Conservation (phyloP, 1,140 invertebrate genomes). For the Helicoverpa armigera region DNA sequence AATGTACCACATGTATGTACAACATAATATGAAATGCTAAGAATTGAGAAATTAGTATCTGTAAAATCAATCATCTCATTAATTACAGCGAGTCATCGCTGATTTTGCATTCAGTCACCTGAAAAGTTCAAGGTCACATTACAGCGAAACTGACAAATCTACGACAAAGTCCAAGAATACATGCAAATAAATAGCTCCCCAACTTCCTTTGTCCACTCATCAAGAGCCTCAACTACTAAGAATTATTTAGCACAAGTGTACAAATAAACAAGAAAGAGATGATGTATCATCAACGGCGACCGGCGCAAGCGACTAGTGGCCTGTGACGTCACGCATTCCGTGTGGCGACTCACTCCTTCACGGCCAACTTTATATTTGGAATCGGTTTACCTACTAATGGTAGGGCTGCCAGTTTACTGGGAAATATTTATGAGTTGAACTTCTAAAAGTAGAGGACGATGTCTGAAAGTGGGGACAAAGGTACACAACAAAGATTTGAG, state of each 20-base stretch:
- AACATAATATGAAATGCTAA: no score
- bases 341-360: slow-evolving; percentile 63
- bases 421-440: background rate
- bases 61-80: no score
- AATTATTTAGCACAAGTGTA: slow-evolving; percentile 23
- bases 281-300: slow-evolving; percentile 26
- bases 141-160: background rate
- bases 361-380: slow-evolving; percentile 79
- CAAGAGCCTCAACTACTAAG: background rate
- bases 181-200: background rate
- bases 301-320: background rate
- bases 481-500: no score
- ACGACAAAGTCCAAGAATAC: background rate
- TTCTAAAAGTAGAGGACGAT: no score
- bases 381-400: slow-evolving; percentile 68
- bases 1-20: no score
- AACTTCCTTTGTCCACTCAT: background rate
- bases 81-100: no score
- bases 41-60: no score
- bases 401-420: slow-evolving; percentile 12
- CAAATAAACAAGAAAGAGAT: slow-evolving; percentile 26
- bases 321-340: slow-evolving; percentile 77
- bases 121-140: background rate
- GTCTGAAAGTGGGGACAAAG: no score
- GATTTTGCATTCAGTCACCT: background rate